Evolutionary conservation across 2,888 invertebrate genomes (phyloP), one percentile per base, ranked within the genome.

Genomic region (Andricus quercusramuli): DNA sequence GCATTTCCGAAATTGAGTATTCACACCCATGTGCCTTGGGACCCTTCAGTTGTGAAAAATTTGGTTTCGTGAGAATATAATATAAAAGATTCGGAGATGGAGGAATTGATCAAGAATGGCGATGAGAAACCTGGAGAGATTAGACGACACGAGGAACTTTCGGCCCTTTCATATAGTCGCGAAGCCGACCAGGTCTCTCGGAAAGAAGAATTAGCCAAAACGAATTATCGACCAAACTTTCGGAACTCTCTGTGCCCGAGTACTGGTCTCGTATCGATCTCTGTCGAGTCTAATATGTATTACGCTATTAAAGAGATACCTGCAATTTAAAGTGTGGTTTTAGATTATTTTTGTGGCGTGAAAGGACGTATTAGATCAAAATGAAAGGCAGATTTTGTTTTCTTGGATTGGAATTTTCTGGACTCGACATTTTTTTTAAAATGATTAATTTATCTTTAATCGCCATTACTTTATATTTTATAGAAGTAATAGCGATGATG

Each of bases 151-250:
- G 64, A 22, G n/a, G n/a, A 67, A 67, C 20, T 70, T 20, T 47
- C 15, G 2, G 11, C 17, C 11, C 44, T 20, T 41, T 20, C 41
- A 66, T 37, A 66, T 11, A 62, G 59, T 62, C 64, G 77, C 59
- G 25, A 44, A 20, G 22, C 25, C 77, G 62, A 25, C 44, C 68
- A 29, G 70, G 76, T 78, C 68, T 78, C 51, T 47, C 66, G 74
- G 79, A 74, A 78, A 79, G 82, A 86, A 86, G 86, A 86, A 86
- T 87, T 85, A 86, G 82, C 83, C 81, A 83, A 83, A 86, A 86
- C 85, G 85, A 87, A 87, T 86, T 87, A 86, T 86, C 87, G 87
- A 87, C 86, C 86, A 86, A 87, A 87, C 87, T 86, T 87, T 85
- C 80, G 80, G 83, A 83, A 84, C 84, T 83, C 85, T 84, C 84